These are phyloP conservation scores for Serripes groenlandicus DNA, from an alignment of 2,888 invertebrate species.

Conservation along the genomic window DNA sequence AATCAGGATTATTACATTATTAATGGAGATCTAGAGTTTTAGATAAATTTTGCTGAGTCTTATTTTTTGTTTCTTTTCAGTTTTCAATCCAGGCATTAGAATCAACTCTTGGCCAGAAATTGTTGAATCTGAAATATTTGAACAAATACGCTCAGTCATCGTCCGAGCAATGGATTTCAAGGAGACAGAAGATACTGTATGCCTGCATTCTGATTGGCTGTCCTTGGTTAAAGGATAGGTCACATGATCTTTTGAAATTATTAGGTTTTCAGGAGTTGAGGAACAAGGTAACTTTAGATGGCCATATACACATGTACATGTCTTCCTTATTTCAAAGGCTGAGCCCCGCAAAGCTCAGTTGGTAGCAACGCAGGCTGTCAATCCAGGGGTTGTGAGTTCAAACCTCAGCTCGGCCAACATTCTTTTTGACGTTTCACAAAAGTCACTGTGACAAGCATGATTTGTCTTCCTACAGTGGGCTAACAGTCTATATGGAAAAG, in stretches of 20 bases:
- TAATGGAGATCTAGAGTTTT: too few relatives aligned
- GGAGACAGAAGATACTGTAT: constrained; percentile 79
- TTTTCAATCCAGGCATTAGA: constrained; percentile 76
- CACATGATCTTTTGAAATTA: constrained; percentile 67
- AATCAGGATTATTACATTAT: too few relatives aligned
- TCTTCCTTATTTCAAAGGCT: too few relatives aligned
- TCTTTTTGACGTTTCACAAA: too few relatives aligned
- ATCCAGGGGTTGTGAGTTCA: too few relatives aligned
- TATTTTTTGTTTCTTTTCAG: constrained; percentile 70
- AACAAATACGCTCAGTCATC: constrained; percentile 54
- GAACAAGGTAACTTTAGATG: constrained; percentile 61
- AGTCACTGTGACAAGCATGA: too few relatives aligned
- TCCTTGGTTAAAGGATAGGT: constrained; percentile 81
- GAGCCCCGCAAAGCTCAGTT: too few relatives aligned
- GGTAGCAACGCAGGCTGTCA: too few relatives aligned
- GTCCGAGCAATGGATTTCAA: constrained; percentile 72
- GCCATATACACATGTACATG: background rate
- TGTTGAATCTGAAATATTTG: constrained; percentile 91
- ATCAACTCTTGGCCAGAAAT: constrained; percentile 93
- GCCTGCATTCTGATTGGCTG: constrained; percentile 79
- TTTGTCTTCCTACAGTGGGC: too few relatives aligned
- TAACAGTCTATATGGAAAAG: too few relatives aligned
- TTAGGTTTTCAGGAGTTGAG: constrained; percentile 66
- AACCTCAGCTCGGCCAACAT: too few relatives aligned
- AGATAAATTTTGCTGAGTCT: too few relatives aligned